These are phyloP conservation scores for Cosmia trapezina DNA, from an alignment of 2,888 invertebrate species.

Conservation along the genomic window DNA sequence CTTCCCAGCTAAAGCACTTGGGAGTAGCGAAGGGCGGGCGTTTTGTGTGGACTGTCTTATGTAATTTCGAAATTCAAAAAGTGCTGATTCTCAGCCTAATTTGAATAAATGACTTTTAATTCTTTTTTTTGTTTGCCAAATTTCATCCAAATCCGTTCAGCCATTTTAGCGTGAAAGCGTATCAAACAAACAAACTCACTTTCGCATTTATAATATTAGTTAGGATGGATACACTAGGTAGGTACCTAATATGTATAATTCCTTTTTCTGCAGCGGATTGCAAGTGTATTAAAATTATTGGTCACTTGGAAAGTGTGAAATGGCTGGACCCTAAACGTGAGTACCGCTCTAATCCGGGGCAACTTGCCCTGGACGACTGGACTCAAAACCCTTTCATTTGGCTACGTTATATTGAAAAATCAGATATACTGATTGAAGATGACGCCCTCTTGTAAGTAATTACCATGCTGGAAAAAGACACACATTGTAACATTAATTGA, in stretches of 20 bases:
- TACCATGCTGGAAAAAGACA: neutral
- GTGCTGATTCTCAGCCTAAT: too few relatives aligned
- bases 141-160: too few relatives aligned
- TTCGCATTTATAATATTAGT: too few relatives aligned
- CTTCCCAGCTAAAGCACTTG: too few relatives aligned
- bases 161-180: too few relatives aligned
- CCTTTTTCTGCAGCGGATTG: constrained; percentile 66
- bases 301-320: constrained; percentile 78
- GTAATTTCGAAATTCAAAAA: too few relatives aligned
- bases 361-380: constrained; percentile 79
- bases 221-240: too few relatives aligned
- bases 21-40: too few relatives aligned
- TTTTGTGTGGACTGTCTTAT: too few relatives aligned
- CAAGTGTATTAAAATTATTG: constrained; percentile 77
- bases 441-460: constrained; percentile 78
- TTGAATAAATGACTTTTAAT: too few relatives aligned
- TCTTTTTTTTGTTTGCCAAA: too few relatives aligned
- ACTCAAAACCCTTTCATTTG: constrained; percentile 76
- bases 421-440: constrained; percentile 76
- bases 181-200: too few relatives aligned
- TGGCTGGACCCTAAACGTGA: constrained; percentile 72
- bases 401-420: constrained; percentile 80
- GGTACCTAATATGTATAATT: neutral
- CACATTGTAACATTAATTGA: neutral
- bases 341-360: constrained; percentile 72